A percentile compares a stretch with the other conserved stretches of the same genome.
Conservation (phyloP, 2,888 invertebrate genomes). For the Lomographa bimaculata region DNA sequence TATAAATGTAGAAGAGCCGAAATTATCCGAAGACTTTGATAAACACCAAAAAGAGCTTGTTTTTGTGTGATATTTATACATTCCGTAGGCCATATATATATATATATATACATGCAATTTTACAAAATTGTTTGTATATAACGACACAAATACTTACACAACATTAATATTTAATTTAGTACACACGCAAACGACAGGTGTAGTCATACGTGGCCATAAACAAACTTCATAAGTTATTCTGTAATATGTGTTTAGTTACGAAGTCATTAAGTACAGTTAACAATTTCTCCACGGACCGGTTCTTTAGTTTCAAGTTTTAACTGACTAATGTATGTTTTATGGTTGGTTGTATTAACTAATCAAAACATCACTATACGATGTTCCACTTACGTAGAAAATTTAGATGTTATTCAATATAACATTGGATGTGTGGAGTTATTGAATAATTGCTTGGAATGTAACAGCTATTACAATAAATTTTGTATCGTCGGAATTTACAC, state of each 20-base stretch:
- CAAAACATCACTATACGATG: slow-evolving; percentile 27
- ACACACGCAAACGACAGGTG: slow-evolving; percentile 9
- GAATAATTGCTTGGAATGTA: slow-evolving; percentile 20
- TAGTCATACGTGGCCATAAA: slow-evolving; percentile 17
- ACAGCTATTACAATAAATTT: slow-evolving; percentile 3
- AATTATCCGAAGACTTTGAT: no score
- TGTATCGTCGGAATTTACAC: slow-evolving; percentile 1
- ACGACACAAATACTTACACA: no score
- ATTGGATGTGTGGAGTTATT: slow-evolving; percentile 15
- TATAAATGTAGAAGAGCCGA: no score
- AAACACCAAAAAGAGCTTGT: no score
- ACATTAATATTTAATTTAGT: slow-evolving; percentile 1
- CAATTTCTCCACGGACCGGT: slow-evolving; percentile 76
- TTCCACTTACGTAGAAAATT: slow-evolving; percentile 21
- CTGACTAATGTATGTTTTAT: slow-evolving; percentile 66
- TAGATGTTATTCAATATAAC: slow-evolving; percentile 22
- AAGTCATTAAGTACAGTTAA: slow-evolving; percentile 77
- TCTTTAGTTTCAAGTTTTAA: slow-evolving; percentile 66
- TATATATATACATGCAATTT: no score
- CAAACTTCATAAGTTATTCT: slow-evolving; percentile 42
- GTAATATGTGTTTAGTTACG: slow-evolving; percentile 68
- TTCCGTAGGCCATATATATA: no score
- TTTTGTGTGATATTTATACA: no score
- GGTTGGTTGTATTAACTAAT: slow-evolving; percentile 48
- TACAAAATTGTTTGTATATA: no score